A percentile compares a stretch with the other conserved stretches of the same genome.
phyloP scores from a whole-genome alignment of 1,140 invertebrate genomes.

The Archivesica marissinica region DNA sequence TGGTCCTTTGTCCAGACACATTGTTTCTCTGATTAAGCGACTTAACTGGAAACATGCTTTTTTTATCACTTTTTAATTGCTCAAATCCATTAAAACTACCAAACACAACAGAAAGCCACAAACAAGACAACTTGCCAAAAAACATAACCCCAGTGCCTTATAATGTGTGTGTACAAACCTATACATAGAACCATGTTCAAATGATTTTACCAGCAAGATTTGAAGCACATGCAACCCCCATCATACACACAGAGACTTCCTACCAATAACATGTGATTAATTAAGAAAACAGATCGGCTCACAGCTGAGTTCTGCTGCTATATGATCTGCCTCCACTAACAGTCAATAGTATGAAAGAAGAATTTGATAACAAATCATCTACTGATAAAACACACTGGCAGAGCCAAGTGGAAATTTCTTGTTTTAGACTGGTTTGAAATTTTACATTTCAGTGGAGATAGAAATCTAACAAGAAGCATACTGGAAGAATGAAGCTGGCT shows the following conservation, averaged over 20 bases:
- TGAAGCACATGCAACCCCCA: constrained; percentile 32
- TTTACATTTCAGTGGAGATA: constrained; percentile 4
- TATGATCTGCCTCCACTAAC: constrained; percentile 29
- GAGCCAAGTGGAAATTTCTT: neutral
- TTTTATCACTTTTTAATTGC: no score
- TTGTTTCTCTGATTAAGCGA: no score
- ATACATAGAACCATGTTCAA: constrained; percentile 10
- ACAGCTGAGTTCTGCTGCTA: constrained; percentile 30
- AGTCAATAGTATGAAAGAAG: constrained; percentile 48
- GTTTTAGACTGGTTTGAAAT: neutral
- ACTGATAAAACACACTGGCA: constrained; percentile 14
- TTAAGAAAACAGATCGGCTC: constrained; percentile 33
- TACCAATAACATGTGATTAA: constrained; percentile 43
- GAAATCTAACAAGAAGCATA: constrained; percentile 9
- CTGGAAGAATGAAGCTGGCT: no score
- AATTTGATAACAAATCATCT: constrained; percentile 45
- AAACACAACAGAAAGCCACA: neutral
- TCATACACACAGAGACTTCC: constrained; percentile 9
- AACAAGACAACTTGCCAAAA: constrained; percentile 10
- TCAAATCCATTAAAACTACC: no score
- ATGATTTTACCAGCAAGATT: constrained; percentile 22
- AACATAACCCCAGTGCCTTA: neutral
- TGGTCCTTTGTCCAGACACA: no score
- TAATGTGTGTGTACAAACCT: neutral
- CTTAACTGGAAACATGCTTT: no score